Base-by-base conservation (phyloP, 2,797 vertebrate genomes). In the Sphaeramia orbicularis region DNA sequence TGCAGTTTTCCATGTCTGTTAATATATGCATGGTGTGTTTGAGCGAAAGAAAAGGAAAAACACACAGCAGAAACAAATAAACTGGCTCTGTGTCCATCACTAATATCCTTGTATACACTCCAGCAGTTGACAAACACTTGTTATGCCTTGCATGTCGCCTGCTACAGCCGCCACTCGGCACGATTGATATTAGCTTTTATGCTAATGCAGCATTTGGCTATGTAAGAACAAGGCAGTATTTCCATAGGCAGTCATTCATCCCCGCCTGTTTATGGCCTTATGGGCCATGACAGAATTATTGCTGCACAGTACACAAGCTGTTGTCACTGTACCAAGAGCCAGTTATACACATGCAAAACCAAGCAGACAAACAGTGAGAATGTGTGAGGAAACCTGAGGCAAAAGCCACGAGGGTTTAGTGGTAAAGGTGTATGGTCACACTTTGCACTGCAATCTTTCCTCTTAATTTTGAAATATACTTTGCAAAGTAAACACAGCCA, bases 131-230 rank as follows among this genome's bases (percentile, higher is more conserved):
- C 86, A 85, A 88, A 90, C 74, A 86, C 83, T 92, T 87, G 84
- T 72, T 86, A 86, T 90, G 81, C 87, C 58, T 71, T 9, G 50
- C 62, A 10, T 73, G 78, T 73, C 55, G 63, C 75, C 62, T n/a
- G 48, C 72, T 67, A 65, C n/a, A 65, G 57, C 84, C 49, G 63
- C 76, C 65, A 66, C 80, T 82, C 66, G 19, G 58, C 67, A 68
- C 82, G 45, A 91, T 80, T 88, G 91, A 88, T 91, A 91, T 92
- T 88, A 91, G 85, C 86, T 89, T 89, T 91, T 89, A 92, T 91
- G 90, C 81, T 89, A 91, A 91, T 91, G 90, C 83, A 83, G 80
- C 88, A 89, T 92, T 92, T 91, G 78, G 69, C 84, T 76, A 78
- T 87, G 90, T 89, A 76, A 83, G 86, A 91, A 89, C 86, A 91